Evolutionary conservation across 2,888 invertebrate genomes (phyloP).

Genomic region (Galerucella nymphaeae): DNA sequence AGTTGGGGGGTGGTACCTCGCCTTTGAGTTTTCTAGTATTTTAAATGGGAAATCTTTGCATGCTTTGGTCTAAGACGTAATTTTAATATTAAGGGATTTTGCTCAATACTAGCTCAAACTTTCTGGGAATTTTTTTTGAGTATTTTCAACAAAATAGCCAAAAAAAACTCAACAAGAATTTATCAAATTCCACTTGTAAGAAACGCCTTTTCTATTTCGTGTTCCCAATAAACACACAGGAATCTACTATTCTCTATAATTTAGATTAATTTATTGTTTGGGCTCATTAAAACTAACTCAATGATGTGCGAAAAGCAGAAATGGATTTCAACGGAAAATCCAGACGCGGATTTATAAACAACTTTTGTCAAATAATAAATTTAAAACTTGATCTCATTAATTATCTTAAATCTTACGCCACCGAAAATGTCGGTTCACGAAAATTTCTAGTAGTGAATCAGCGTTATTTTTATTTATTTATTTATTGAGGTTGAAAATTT

Average conservation of each 20-base stretch:
- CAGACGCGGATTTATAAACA: neutral
- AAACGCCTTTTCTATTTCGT: constrained; percentile 3
- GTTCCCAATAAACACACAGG: constrained; percentile 43
- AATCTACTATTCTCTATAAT: constrained; percentile 42
- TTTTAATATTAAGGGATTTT: too few species aligned
- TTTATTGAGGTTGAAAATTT: neutral
- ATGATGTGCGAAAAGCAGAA: constrained; percentile 35
- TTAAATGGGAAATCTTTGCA: too few species aligned
- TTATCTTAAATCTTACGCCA: neutral
- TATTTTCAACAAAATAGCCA: too few species aligned
- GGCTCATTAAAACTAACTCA: constrained; percentile 42
- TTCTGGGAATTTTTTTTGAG: too few species aligned
- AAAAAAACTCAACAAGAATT: too few species aligned
- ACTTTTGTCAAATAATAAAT: neutral
- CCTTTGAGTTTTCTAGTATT: too few species aligned
- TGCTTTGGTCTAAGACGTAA: too few species aligned
- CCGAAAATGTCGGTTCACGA: neutral
- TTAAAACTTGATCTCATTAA: neutral
- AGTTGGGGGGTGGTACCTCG: too few species aligned
- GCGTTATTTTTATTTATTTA: too few species aligned
- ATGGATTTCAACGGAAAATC: neutral
- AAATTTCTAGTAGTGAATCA: neutral
- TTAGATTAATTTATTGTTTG: constrained; percentile 41
- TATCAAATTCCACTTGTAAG: neutral
- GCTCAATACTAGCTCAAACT: too few species aligned